Evolutionary conservation across 1,140 invertebrate species (phyloP), one percentile per base, ranked within the genome.

Genomic region (Varroa destructor): DNA sequence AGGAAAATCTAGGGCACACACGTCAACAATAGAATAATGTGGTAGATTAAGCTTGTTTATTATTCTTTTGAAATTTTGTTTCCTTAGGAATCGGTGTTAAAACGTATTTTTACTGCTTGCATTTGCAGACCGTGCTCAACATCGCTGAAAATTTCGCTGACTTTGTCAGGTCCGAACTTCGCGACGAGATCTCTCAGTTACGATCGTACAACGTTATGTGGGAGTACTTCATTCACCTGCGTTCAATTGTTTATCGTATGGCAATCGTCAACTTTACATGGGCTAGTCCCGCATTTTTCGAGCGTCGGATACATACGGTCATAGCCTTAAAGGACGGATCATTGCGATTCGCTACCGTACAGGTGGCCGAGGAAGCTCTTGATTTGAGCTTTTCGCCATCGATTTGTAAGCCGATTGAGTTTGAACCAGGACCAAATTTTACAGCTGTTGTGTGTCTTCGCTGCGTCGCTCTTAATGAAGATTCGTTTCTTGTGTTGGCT

Each of bases 181-280:
- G 46, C 12, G 40, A 40, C 3, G 61, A 67, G 61, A 67, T 67
- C 10, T 14, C 12, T 37, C 61, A 67, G 36, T 46, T 67, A 12
- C 10, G 40, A 40, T 14, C 40, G 12, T 43, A 43, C 14, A n/a
- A 8, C 0, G 40, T 43, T 12, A 40, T 14, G 40, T 67, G 61
- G 61, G 61, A 67, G 61, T 46, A 67, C 37, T 67, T 67, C 37
- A 67, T 37, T 40, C 36, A 14, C 3, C 12, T 46, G 14, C 61
- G 61, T 40, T 67, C 61, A 12, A 67, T 67, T 12, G 61, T 67
- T 12, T 40, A 67, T 40, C 61, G 61, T 25, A 67, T 67, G 61
- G 61, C 61, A 8, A 67, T 67, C 2, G 61, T 67, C 61, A 67
- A 67, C 8, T 67, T 67, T 37, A 37, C 61, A 5, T 67, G 61